Evolutionary conservation across 2,113 vertebrate species (phyloP).

Genomic region (Macquaria australasica): DNA sequence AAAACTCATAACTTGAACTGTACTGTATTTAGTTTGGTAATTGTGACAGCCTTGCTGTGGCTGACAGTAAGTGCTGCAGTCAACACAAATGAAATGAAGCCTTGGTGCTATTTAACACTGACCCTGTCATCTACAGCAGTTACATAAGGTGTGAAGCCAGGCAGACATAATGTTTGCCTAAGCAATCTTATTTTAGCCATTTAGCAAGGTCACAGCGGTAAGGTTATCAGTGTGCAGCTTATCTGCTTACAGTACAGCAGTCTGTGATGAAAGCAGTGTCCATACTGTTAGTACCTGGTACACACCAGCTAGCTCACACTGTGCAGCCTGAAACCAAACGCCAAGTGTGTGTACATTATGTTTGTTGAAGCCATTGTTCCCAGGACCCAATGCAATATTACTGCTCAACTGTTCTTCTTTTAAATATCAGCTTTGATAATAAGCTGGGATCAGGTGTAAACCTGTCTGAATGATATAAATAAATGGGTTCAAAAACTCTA

Average conservation of each 20-base stretch:
- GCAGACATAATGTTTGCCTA: slow-evolving; percentile 58
- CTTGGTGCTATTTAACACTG: slow-evolving; percentile 14
- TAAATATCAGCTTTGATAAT: slow-evolving; percentile 12
- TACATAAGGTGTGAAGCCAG: slow-evolving; percentile 37
- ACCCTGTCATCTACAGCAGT: slow-evolving; percentile 16
- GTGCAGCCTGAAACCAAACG: slow-evolving; percentile 24
- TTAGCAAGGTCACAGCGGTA: slow-evolving; percentile 59
- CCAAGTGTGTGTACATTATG: background rate
- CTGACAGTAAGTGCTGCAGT: background rate
- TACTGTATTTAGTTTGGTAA: background rate
- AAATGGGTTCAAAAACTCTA: background rate
- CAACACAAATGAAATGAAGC: slow-evolving; percentile 17
- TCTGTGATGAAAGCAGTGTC: slow-evolving; percentile 18
- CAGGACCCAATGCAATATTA: background rate
- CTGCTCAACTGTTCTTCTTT: background rate
- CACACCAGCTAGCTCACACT: background rate
- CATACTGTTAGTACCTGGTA: slow-evolving; percentile 14
- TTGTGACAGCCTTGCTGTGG: background rate
- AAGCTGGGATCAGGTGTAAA: background rate
- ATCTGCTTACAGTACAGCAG: slow-evolving; percentile 8
- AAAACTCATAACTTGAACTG: background rate
- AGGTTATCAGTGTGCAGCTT: slow-evolving; percentile 52
- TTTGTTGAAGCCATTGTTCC: slow-evolving; percentile 20
- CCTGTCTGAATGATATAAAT: background rate
- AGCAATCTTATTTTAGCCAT: slow-evolving; percentile 60